Evolutionary conservation across 2,888 invertebrate species (phyloP).

Genomic region (Drosophila seclusa): DNA sequence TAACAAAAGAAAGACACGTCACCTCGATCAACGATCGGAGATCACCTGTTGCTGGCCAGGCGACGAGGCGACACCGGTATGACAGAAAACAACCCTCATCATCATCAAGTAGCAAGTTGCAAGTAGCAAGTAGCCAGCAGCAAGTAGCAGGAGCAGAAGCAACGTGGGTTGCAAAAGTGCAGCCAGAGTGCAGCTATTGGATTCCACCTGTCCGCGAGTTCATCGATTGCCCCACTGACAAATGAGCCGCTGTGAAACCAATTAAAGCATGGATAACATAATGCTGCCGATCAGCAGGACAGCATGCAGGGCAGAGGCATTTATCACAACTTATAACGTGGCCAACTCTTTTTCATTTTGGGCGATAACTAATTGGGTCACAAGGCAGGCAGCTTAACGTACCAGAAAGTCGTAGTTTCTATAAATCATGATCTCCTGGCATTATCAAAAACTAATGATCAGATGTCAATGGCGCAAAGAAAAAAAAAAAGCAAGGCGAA

Average conservation of each 20-base stretch:
- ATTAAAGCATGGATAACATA: conserved; percentile 77
- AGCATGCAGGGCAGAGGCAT: conserved; percentile 12
- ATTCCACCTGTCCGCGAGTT: conserved; percentile 82
- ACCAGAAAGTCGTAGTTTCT: conserved; percentile 36
- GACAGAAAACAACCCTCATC: conserved; percentile 49
- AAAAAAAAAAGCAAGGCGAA: background rate
- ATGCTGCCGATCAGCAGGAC: conserved; percentile 14
- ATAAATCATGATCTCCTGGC: conserved; percentile 73
- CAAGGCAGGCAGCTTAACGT: conserved; percentile 30
- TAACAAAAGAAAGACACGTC: conserved; percentile 75
- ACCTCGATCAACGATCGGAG: conserved; percentile 39
- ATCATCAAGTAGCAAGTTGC: conserved; percentile 2
- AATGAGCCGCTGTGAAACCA: conserved; percentile 81
- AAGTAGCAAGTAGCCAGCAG: background rate
- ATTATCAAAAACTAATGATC: conserved; percentile 54
- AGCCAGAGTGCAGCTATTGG: conserved; percentile 46
- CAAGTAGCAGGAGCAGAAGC: background rate
- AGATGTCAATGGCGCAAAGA: conserved; percentile 16
- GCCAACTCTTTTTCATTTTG: conserved; percentile 2
- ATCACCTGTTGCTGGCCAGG: conserved; percentile 77
- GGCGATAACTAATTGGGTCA: conserved; percentile 63
- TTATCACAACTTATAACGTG: conserved; percentile 14
- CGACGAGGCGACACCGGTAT: conserved; percentile 25
- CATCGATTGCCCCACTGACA: conserved; percentile 80
- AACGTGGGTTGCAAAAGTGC: conserved; percentile 28